phyloP scores from a whole-genome alignment of 2,888 invertebrate genomes.

The Machimus rusticus region DNA sequence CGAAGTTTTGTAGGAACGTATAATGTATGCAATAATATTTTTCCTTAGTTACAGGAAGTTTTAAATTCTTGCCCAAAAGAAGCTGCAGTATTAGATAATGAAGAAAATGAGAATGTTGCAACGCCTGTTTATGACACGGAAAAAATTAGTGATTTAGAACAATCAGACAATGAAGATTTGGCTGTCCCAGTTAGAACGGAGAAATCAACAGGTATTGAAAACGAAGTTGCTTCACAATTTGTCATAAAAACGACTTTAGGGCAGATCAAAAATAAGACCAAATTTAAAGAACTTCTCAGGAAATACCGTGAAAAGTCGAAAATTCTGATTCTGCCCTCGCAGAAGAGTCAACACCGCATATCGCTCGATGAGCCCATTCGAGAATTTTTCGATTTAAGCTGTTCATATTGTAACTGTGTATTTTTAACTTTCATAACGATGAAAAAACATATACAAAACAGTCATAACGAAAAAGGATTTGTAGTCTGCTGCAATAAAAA shows the following conservation, averaged over 20 bases:
- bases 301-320: conserved; percentile 11
- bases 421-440: conserved; percentile 41
- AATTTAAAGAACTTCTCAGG: background rate
- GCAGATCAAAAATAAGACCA: background rate
- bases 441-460: conserved; percentile 38
- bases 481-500: conserved; percentile 42
- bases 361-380: conserved; percentile 38
- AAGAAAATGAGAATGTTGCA: background rate
- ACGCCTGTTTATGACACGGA: background rate
- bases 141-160: background rate
- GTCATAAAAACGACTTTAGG: background rate
- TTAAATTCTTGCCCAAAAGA: background rate
- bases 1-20: no score
- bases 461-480: conserved; percentile 36
- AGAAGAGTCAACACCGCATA: conserved; percentile 27
- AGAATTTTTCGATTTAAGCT: conserved; percentile 43
- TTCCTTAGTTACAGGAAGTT: background rate
- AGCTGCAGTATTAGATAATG: background rate
- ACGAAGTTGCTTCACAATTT: background rate
- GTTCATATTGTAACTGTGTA: conserved; percentile 15
- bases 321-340: conserved; percentile 4
- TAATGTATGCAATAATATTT: background rate
- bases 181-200: background rate
- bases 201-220: background rate
- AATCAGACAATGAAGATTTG: background rate